Evolutionary conservation across 2,113 vertebrate genomes (phyloP), one percentile per base, ranked within the genome.

Genomic region (Brachirus orientalis): DNA sequence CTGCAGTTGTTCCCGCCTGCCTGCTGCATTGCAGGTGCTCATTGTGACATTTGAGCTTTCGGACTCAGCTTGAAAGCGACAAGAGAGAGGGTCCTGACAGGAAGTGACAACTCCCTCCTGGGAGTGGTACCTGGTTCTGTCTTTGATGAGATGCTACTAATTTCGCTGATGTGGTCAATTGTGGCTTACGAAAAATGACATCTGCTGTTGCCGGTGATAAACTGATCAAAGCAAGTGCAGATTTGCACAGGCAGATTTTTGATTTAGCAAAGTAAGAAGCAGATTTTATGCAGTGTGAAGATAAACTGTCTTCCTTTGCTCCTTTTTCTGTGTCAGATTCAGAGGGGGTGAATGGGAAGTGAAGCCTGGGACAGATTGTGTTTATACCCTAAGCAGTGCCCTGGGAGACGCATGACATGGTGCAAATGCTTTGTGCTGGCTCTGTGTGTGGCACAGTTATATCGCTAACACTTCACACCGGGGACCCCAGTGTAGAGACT

Each of bases 1-100:
- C 64, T 55, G 75, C 82, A 10, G 71, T 70, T 56, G 59, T 56
- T 44, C 71, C 69, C 77, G 77, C 63, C 89, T 78, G 62, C 35
- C 54, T 88, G 85, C 87, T 93, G 89, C 91, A 92, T 88, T 92
- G 90, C 91, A 91, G 92, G 83, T 87, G 85, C 85, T 79, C 69
- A 86, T 72, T 80, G 75, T 86, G 65, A 87, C 82, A 84, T 84
- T 85, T 84, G 80, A 77, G 86, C 82, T 75, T 57, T 33, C n/a
- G 61, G 48, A 67, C 74, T 82, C 58, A 8, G 72, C 60, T 57
- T 57, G 60, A 9, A 44, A 68, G 66, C 50, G 63, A 67, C 81
- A 87, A 64, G 52, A 79, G 80, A 17, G 61, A 82, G 67, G 63
- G 63, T 18, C 63, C 53, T 72, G 68, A 84, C 72, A 64, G 73